Evolutionary conservation across 2,888 invertebrate genomes (phyloP), one percentile per base, ranked within the genome.

Genomic region (Seira musarum): DNA sequence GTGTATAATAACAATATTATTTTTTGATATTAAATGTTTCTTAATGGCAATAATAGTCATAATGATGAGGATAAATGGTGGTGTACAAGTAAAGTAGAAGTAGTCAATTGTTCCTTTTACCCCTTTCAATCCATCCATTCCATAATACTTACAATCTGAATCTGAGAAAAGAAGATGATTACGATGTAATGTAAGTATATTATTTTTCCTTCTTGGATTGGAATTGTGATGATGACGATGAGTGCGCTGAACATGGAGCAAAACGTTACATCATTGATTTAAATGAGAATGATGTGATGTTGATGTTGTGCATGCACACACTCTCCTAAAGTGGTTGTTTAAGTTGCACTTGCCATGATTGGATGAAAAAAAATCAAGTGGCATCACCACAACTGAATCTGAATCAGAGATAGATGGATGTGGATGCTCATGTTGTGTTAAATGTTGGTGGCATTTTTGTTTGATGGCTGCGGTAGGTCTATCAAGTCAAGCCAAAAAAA

Each of bases 401-500:
- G 64, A 60, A 35, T 21, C n/a, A n/a, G n/a, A n/a, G n/a, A n/a
- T n/a, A n/a, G n/a, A n/a, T n/a, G n/a, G n/a, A n/a, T n/a, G n/a
- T n/a, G n/a, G n/a, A n/a, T n/a, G n/a, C n/a, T n/a, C n/a, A n/a
- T n/a, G n/a, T n/a, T n/a, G n/a, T n/a, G n/a, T n/a, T n/a, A n/a
- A 69, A 30, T 67, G 63, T 53, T 68, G 40, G 67, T 35, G 30
- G 67, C 17, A 19, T 17, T 24, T 63, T 63, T 61, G 22, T 5
- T 67, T 64, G 25, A 10, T 60, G 71, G 49, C 78, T 79, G 78
- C 78, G 78, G 78, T 79, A 79, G 78, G 78, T 79, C 77, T 24
- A 64, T 68, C 15, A 40, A 61, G 46, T 24, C 61, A 70, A 63
- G 64, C 60, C 17, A 73, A 73, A 30, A 49, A 73, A 40, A 5